phyloP scores from a whole-genome alignment of 2,113 vertebrate genomes.

The Micronycteris hirsuta region DNA sequence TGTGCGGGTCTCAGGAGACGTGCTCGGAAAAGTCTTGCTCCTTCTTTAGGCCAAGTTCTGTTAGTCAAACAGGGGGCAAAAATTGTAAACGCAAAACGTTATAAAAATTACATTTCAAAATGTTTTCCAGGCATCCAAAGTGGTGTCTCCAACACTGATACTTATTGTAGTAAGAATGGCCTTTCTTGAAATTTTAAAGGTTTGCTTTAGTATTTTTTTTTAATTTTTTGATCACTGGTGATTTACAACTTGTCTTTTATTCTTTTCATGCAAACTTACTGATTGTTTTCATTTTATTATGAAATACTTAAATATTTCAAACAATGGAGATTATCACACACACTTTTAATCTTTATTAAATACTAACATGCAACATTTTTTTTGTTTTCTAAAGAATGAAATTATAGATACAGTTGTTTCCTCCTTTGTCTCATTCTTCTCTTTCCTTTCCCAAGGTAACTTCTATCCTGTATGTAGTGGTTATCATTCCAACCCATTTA shows the following conservation, averaged over 20 bases:
- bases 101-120: neutral
- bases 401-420: neutral
- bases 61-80: neutral
- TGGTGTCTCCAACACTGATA: neutral
- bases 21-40: neutral
- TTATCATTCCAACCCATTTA: neutral
- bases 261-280: neutral
- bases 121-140: neutral
- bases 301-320: constrained; percentile 16
- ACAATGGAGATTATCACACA: neutral
- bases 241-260: neutral
- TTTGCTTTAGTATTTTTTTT: neutral
- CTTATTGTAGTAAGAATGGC: neutral
- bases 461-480: neutral
- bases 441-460: neutral
- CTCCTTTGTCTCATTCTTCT: neutral
- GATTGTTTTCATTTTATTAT: neutral
- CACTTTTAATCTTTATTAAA: neutral
- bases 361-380: neutral
- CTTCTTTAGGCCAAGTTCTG: neutral
- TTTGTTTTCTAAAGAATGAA: constrained; percentile 19
- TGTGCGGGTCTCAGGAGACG: neutral
- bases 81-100: neutral
- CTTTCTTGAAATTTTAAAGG: neutral
- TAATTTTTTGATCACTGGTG: neutral